These are phyloP conservation scores for Apoda limacodes DNA, from an alignment of 2,888 invertebrate genomes.

Conservation along the genomic window DNA sequence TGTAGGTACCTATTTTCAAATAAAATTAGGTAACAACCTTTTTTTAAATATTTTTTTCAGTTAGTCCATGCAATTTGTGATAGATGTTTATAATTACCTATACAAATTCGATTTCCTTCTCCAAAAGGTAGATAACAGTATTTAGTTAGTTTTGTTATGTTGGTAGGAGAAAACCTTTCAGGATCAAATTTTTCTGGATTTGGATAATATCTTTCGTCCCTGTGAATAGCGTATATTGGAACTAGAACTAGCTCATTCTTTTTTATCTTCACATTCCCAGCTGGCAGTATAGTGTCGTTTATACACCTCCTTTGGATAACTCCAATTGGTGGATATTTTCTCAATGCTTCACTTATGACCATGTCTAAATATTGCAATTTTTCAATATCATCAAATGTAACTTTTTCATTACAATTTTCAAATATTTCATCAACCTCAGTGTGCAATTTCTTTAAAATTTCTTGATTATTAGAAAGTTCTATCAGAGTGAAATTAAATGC, in stretches of 20 bases:
- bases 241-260: constrained; percentile 27
- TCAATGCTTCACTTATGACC: constrained; percentile 40
- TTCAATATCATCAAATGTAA: constrained; percentile 36
- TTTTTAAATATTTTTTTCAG: too few species aligned
- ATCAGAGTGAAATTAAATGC: constrained; percentile 35
- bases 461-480: constrained; percentile 35
- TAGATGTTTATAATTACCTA: too few species aligned
- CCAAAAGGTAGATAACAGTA: constrained; percentile 55
- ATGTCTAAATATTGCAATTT: constrained; percentile 46
- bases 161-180: constrained; percentile 46
- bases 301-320: constrained; percentile 33
- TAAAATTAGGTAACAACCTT: too few species aligned
- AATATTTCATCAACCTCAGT: constrained; percentile 34
- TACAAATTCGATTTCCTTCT: constrained; percentile 55
- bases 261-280: constrained; percentile 28
- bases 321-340: constrained; percentile 41
- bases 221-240: constrained; percentile 37
- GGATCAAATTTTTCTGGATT: constrained; percentile 52
- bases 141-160: constrained; percentile 25
- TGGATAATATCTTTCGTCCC: constrained; percentile 40
- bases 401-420: constrained; percentile 25
- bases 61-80: too few species aligned
- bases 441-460: constrained; percentile 33
- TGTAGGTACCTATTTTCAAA: too few species aligned
- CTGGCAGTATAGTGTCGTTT: constrained; percentile 31